These are phyloP conservation scores for Mizuhopecten yessoensis DNA, from an alignment of 1,140 invertebrate genomes.

Conservation along the genomic window DNA sequence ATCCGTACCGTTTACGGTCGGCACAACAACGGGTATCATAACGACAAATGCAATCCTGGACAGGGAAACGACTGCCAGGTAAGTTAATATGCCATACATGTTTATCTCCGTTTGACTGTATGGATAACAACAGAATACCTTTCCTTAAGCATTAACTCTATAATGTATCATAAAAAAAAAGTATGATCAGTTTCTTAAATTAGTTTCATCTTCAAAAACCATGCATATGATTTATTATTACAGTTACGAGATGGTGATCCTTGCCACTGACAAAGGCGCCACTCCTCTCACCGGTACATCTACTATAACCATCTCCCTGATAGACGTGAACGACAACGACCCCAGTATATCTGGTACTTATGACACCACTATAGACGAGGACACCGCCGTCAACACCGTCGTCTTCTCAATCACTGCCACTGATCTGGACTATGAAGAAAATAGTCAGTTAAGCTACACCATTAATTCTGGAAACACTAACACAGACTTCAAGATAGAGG, in stretches of 20 bases:
- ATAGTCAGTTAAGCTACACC: slow-evolving; percentile 61
- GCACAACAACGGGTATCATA: slow-evolving; percentile 66
- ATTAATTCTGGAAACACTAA: slow-evolving; percentile 45
- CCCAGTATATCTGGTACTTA: slow-evolving; percentile 56
- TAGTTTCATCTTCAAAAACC: no score
- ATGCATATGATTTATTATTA: no score
- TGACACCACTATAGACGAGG: slow-evolving; percentile 63
- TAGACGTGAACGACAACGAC: slow-evolving; percentile 71
- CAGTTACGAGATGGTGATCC: slow-evolving; percentile 45
- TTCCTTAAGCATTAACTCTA: no score
- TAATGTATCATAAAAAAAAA: no score
- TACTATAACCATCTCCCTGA: slow-evolving; percentile 63
- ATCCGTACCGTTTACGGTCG: slow-evolving; percentile 65
- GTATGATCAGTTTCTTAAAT: no score
- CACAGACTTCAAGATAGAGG: slow-evolving; percentile 49
- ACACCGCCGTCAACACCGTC: slow-evolving; percentile 87
- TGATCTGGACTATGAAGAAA: slow-evolving; percentile 88
- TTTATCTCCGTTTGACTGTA: no score
- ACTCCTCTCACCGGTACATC: slow-evolving; percentile 57
- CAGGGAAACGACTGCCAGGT: slow-evolving; percentile 61
- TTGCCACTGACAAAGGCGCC: slow-evolving; percentile 33
- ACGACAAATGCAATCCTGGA: slow-evolving; percentile 63
- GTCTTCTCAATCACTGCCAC: slow-evolving; percentile 92
- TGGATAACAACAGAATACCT: no score
- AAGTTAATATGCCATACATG: not conserved